phyloP scores from a whole-genome alignment of 2,888 invertebrate species.

The Ectropis crepuscularia region DNA sequence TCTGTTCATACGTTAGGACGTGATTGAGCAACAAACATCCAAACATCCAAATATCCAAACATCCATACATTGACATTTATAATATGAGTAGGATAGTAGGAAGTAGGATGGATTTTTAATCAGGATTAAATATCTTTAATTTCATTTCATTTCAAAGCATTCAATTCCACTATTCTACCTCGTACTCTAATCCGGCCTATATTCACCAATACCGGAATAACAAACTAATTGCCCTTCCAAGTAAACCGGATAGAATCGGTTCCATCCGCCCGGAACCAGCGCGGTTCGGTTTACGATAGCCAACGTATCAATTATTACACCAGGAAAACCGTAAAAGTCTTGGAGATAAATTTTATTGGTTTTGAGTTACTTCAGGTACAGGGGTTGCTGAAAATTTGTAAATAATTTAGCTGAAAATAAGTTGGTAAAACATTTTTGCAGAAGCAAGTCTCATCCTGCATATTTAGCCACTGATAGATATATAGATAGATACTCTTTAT shows the following conservation, averaged over 20 bases:
- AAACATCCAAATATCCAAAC: too few species aligned
- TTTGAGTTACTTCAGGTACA: slow-evolving; percentile 35
- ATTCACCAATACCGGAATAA: slow-evolving; percentile 35
- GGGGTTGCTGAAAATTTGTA: slow-evolving; percentile 22
- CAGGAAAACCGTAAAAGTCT: slow-evolving; percentile 49
- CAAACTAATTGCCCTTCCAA: slow-evolving; percentile 36
- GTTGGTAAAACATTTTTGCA: slow-evolving; percentile 25
- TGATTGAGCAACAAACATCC: too few species aligned
- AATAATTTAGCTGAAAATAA: slow-evolving; percentile 34
- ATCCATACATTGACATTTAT: too few species aligned
- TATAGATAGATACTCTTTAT: too few species aligned
- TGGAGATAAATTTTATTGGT: slow-evolving; percentile 51
- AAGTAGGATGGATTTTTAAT: too few species aligned
- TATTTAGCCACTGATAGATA: too few species aligned
- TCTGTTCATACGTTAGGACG: too few species aligned
- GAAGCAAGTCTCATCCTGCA: slow-evolving; percentile 15
- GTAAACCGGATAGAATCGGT: slow-evolving; percentile 19
- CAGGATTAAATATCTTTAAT: too few species aligned
- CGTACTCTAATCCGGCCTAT: slow-evolving; percentile 14
- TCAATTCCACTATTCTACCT: too few species aligned
- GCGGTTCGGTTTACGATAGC: slow-evolving; percentile 48
- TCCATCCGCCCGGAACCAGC: slow-evolving; percentile 35
- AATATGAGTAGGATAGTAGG: too few species aligned
- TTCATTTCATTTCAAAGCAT: too few species aligned
- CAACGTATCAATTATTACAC: slow-evolving; percentile 54